These are phyloP conservation scores for Pluvialis apricaria DNA, from an alignment of 2,113 vertebrate species.

Conservation along the genomic window DNA sequence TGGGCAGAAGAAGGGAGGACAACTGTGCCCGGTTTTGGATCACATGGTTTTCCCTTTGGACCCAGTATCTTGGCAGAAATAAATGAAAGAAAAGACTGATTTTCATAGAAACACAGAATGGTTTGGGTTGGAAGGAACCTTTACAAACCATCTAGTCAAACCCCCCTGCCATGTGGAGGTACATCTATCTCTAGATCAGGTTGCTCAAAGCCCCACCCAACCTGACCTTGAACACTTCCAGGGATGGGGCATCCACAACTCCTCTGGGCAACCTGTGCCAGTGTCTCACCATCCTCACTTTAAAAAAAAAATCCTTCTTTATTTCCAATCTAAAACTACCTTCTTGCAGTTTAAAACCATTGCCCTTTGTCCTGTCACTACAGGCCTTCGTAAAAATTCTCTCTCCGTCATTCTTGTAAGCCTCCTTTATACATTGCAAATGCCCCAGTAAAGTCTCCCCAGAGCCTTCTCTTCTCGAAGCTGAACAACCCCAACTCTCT, in stretches of 20 bases:
- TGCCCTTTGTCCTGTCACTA: not conserved
- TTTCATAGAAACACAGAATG: not conserved
- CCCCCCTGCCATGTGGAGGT: rapidly evolving
- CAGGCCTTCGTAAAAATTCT: not conserved
- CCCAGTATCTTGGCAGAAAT: not conserved
- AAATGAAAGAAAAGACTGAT: not conserved
- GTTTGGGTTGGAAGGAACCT: not conserved
- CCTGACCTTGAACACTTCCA: not conserved
- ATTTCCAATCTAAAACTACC: not conserved
- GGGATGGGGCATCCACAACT: not conserved
- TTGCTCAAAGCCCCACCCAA: not conserved
- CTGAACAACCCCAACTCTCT: not conserved
- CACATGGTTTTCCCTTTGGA: not conserved
- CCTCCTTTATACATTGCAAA: not conserved
- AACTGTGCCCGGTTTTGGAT: not conserved
- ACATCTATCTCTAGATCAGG: not conserved
- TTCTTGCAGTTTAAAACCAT: not conserved
- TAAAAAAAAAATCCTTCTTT: not conserved
- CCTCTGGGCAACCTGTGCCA: not conserved
- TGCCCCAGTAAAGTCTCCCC: not conserved
- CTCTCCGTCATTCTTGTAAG: not conserved
- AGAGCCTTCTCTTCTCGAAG: not conserved
- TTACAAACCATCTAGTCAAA: not conserved
- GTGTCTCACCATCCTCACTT: not conserved
- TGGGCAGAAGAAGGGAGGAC: not conserved